Evolutionary conservation across 2,113 vertebrate species (phyloP).

Genomic region (Ictalurus furcatus): DNA sequence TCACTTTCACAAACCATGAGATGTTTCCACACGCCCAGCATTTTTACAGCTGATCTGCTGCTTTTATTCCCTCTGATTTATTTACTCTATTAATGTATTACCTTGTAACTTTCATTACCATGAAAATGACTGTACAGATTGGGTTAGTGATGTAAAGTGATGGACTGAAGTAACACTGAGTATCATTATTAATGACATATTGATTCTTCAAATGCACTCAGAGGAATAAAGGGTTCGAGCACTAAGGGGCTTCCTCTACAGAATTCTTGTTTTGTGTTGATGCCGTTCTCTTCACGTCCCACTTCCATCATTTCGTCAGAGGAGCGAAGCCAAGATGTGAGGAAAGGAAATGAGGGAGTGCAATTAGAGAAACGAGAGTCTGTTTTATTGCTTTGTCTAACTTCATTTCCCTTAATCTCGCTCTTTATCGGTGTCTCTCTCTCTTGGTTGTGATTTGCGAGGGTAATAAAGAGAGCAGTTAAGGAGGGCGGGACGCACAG

Average conservation of each 20-base stretch:
- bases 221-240: no score
- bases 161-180: no score
- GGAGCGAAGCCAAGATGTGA: not conserved
- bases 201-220: not conserved
- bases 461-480: not conserved
- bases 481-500: not conserved
- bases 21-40: no score
- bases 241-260: not conserved
- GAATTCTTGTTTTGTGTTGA: not conserved
- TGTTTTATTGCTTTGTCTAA: slow-evolving; percentile 30
- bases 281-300: not conserved
- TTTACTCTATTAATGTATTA: not conserved
- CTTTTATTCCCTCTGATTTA: not conserved
- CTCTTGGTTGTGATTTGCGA: not conserved
- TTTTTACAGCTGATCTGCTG: no score
- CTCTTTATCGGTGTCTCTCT: not conserved
- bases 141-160: no score
- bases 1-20: no score
- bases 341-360: not conserved
- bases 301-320: not conserved
- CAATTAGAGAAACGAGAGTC: not conserved
- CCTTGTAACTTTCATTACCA: no score
- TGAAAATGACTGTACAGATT: no score
- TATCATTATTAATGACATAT: not conserved
- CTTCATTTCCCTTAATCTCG: not conserved